Conservation (phyloP, 2,113 vertebrate genomes). For the Carollia perspicillata region DNA sequence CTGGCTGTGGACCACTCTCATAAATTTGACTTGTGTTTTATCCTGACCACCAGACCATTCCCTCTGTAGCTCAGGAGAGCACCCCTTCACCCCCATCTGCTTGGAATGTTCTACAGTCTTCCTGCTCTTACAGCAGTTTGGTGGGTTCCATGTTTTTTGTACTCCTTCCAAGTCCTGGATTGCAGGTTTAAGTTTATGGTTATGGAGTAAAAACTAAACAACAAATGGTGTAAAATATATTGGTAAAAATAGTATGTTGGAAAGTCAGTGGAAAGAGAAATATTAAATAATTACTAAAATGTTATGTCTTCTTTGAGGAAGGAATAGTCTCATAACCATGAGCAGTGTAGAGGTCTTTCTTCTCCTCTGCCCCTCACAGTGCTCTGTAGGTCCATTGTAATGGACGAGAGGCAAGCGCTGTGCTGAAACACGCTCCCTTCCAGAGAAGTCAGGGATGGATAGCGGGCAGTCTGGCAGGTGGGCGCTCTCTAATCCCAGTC, state of each 20-base stretch:
- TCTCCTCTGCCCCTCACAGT: neutral
- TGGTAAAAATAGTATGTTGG: neutral
- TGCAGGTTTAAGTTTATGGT: no score
- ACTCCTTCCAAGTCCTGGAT: no score
- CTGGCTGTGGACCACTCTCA: no score
- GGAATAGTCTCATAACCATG: neutral
- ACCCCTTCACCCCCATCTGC: no score
- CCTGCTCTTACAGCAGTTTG: no score
- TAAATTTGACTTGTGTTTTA: no score
- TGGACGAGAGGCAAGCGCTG: neutral
- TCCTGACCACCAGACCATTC: no score
- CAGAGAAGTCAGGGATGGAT: neutral
- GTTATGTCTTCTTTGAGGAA: neutral
- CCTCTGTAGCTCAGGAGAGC: no score
- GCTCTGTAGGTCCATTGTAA: neutral
- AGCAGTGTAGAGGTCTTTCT: neutral
- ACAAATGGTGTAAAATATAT: neutral
- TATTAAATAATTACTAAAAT: neutral
- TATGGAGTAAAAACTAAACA: no score
- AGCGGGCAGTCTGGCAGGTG: conserved; percentile 31
- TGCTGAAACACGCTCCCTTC: conserved; percentile 23
- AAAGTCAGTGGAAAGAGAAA: neutral
- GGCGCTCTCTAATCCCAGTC: neutral
- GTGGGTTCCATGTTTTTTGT: no score
- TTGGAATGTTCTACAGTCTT: no score